phyloP scores from a whole-genome alignment of 2,797 vertebrate genomes.

The Trematomus bernacchii region DNA sequence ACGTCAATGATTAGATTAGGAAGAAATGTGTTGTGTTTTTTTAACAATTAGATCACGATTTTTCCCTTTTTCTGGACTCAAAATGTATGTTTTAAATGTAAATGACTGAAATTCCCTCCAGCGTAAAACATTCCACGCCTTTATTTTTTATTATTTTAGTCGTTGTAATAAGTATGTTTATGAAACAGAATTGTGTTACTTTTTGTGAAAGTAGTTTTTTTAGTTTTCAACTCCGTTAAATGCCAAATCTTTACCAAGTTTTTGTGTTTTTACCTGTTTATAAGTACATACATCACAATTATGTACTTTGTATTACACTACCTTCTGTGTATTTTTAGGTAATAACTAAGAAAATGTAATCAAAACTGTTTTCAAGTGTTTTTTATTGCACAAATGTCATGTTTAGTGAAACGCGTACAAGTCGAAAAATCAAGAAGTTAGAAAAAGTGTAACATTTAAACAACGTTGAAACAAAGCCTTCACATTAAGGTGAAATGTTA shows the following conservation, averaged over 20 bases:
- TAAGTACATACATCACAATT: constrained; percentile 9
- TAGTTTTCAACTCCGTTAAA: constrained; percentile 3
- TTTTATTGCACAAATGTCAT: constrained; percentile 81
- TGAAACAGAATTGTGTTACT: background rate
- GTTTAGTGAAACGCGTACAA: constrained; percentile 65
- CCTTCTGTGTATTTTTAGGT: constrained; percentile 36
- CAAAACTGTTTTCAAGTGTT: constrained; percentile 65
- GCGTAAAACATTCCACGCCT: constrained; percentile 17
- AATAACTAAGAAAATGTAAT: constrained; percentile 27
- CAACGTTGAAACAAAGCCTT: constrained; percentile 41
- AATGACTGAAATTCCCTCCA: background rate
- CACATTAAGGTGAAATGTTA: constrained; percentile 43
- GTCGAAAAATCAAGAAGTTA: constrained; percentile 28
- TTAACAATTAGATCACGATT: background rate
- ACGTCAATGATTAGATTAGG: background rate
- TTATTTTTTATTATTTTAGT: background rate
- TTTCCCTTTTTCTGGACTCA: background rate
- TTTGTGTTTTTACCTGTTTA: constrained; percentile 3
- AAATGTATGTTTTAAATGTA: background rate
- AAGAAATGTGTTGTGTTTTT: background rate
- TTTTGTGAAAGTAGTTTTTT: background rate
- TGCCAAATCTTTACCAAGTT: background rate
- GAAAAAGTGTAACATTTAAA: constrained; percentile 34
- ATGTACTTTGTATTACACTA: constrained; percentile 32
- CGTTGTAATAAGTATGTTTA: background rate